These are phyloP conservation scores for Ornithoptera priamus DNA, from an alignment of 2,888 invertebrate species.

Conservation along the genomic window DNA sequence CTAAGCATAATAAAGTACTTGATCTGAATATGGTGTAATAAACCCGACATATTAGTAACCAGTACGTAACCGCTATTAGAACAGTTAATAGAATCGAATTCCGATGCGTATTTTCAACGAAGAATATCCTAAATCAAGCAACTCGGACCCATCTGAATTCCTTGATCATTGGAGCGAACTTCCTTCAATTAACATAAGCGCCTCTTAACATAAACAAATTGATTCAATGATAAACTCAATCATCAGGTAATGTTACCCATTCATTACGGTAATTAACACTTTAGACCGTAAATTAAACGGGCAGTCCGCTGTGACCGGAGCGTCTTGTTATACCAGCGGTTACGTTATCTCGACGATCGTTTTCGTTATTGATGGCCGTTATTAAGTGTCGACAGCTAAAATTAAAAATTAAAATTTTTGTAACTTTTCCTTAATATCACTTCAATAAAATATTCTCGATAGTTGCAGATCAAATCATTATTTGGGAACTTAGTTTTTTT, in stretches of 20 bases:
- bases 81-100: slow-evolving; percentile 31
- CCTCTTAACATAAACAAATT: slow-evolving; percentile 66
- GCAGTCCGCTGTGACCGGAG: slow-evolving; percentile 53
- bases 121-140: slow-evolving; percentile 30
- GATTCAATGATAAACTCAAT: slow-evolving; percentile 56
- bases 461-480: neutral
- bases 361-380: slow-evolving; percentile 33
- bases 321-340: slow-evolving; percentile 47
- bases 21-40: slow-evolving; percentile 27
- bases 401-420: neutral
- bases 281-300: slow-evolving; percentile 61
- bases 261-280: slow-evolving; percentile 72
- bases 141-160: slow-evolving; percentile 35
- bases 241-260: slow-evolving; percentile 59
- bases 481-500: too few relatives aligned
- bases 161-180: slow-evolving; percentile 60
- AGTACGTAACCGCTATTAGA: slow-evolving; percentile 28
- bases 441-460: neutral
- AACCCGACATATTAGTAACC: slow-evolving; percentile 25
- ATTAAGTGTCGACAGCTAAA: slow-evolving; percentile 18
- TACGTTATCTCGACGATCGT: slow-evolving; percentile 36
- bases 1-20: slow-evolving; percentile 21
- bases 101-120: slow-evolving; percentile 27
- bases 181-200: slow-evolving; percentile 69
- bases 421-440: neutral